Evolutionary conservation across 2,113 vertebrate species (phyloP).

Genomic region (Gadus chalcogrammus): DNA sequence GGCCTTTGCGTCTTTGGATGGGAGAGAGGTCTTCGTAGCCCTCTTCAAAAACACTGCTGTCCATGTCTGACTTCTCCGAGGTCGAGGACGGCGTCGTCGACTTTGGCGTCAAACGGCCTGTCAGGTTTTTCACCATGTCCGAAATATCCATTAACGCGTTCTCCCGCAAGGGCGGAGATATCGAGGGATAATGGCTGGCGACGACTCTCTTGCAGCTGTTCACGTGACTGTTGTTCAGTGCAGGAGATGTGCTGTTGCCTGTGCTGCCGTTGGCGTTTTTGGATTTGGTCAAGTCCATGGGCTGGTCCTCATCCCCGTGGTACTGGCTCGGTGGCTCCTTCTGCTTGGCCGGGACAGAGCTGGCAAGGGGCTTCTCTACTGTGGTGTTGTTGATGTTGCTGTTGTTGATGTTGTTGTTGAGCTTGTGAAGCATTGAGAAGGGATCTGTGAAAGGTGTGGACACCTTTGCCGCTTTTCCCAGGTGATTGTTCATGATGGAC

Average conservation of each 20-base stretch:
- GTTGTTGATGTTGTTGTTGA: conserved; percentile 82
- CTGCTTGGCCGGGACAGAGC: conserved; percentile 79
- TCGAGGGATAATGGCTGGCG: conserved; percentile 71
- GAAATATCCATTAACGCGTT: conserved; percentile 99
- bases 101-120: conserved; percentile 94
- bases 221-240: conserved; percentile 49
- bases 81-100: conserved; percentile 93
- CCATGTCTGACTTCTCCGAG: conserved; percentile 93
- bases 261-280: conserved; percentile 76
- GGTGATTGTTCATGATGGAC: conserved; percentile 98
- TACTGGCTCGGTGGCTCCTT: conserved; percentile 80
- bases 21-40: conserved; percentile 91
- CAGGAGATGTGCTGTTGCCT: conserved; percentile 36
- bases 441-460: conserved; percentile 88
- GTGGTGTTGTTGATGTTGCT: conserved; percentile 89
- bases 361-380: conserved; percentile 83
- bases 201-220: conserved; percentile 65
- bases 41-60: conserved; percentile 92
- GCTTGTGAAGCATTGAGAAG: conserved; percentile 92
- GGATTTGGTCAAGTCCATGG: conserved; percentile 97
- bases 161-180: conserved; percentile 85
- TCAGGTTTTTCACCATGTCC: conserved; percentile 98
- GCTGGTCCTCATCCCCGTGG: conserved; percentile 89
- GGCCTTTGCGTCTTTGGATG: conserved; percentile 94
- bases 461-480: conserved; percentile 93